These are phyloP conservation scores for Scaptomyza flava DNA, from an alignment of 2,888 invertebrate species.

Conservation along the genomic window DNA sequence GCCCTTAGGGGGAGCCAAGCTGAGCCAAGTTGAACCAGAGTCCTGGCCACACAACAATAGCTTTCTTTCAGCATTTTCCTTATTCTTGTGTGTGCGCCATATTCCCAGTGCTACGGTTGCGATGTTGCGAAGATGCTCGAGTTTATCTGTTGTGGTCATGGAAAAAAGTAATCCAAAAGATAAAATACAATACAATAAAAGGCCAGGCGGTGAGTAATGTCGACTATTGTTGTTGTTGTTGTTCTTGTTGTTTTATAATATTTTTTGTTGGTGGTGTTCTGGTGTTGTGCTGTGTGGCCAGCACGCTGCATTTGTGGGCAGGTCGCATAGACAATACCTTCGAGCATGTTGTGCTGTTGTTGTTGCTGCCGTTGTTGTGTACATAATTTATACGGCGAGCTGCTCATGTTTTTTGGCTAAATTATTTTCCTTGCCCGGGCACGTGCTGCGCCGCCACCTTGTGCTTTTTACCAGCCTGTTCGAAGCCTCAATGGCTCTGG, in stretches of 20 bases:
- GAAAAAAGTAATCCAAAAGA: slow-evolving; percentile 78
- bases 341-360: slow-evolving; percentile 42
- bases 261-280: slow-evolving; percentile 7
- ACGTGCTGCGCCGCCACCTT: slow-evolving; percentile 52
- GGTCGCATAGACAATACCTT: slow-evolving; percentile 74
- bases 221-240: slow-evolving; percentile 32
- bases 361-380: slow-evolving; percentile 43
- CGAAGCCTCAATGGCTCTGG: slow-evolving; percentile 42
- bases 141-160: slow-evolving; percentile 79
- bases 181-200: slow-evolving; percentile 79
- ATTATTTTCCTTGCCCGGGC: slow-evolving; percentile 67
- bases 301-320: slow-evolving; percentile 61
- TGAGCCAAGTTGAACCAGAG: slow-evolving; percentile 8
- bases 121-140: slow-evolving; percentile 67
- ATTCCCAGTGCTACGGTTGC: slow-evolving; percentile 32
- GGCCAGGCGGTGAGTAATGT: slow-evolving; percentile 75
- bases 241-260: slow-evolving; percentile 8
- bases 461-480: slow-evolving; percentile 13
- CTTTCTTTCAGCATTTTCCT: slow-evolving; percentile 41
- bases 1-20: slow-evolving; percentile 56
- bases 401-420: slow-evolving; percentile 76
- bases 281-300: slow-evolving; percentile 26
- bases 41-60: slow-evolving; percentile 51
- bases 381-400: slow-evolving; percentile 72
- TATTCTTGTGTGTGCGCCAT: slow-evolving; percentile 27